phyloP scores from a whole-genome alignment of 2,888 invertebrate genomes.

The Epiblema foenella region DNA sequence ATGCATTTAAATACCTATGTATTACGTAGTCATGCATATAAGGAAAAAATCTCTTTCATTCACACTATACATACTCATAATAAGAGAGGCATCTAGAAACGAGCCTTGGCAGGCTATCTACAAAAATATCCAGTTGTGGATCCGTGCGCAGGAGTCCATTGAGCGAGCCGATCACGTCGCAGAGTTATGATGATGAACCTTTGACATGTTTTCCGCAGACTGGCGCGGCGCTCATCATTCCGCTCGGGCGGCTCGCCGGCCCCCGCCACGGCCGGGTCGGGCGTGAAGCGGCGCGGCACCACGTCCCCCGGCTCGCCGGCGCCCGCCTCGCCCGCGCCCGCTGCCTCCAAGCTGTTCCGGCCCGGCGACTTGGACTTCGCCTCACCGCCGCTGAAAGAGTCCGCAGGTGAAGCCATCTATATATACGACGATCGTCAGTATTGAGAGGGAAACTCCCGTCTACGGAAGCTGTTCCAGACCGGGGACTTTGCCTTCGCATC shows the following conservation, averaged over 20 bases:
- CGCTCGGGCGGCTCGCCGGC: constrained; percentile 74
- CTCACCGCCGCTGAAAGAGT: constrained; percentile 84
- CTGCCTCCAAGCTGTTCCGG: constrained; percentile 80
- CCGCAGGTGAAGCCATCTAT: constrained; percentile 88
- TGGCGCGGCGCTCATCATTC: constrained; percentile 89
- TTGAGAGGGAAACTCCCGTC: constrained; percentile 28
- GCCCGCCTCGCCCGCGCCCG: constrained; percentile 79
- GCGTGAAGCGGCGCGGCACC: constrained; percentile 79
- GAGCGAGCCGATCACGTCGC: too few species aligned
- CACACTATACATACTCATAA: too few species aligned
- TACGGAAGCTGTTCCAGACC: constrained; percentile 79
- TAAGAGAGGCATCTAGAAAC: too few species aligned
- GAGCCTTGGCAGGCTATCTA: too few species aligned
- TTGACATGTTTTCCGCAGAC: constrained; percentile 63
- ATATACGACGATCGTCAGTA: constrained; percentile 81
- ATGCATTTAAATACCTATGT: too few species aligned
- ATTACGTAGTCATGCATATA: too few species aligned
- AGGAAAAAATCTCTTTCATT: too few species aligned
- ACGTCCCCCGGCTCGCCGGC: constrained; percentile 69
- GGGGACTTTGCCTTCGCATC: constrained; percentile 77
- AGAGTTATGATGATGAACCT: not conserved
- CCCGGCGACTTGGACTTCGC: constrained; percentile 78
- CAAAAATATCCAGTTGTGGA: too few species aligned
- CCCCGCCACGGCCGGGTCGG: constrained; percentile 55
- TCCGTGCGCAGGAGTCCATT: too few species aligned